Percentiles rank a stretch among this genome's conserved stretches.
phyloP scores from a whole-genome alignment of 2,888 invertebrate species.

The Parascotia fuliginaria region DNA sequence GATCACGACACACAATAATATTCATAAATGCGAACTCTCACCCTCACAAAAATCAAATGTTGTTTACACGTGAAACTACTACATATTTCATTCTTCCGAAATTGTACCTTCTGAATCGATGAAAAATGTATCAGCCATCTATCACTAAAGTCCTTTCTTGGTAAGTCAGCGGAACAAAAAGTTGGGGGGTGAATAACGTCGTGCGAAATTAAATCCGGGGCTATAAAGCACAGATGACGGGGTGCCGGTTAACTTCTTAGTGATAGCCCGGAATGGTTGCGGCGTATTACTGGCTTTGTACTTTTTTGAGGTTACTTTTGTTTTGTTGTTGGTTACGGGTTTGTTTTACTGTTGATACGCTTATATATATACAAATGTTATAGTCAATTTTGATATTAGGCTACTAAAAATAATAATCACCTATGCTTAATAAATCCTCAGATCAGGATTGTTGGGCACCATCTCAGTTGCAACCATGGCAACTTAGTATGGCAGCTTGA shows the following conservation, averaged over 20 bases:
- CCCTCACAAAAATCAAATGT: background rate
- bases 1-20: no score
- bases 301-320: background rate
- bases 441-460: no score
- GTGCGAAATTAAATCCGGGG: conserved; percentile 78
- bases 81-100: conserved; percentile 31
- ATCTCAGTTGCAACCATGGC: no score
- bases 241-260: conserved; percentile 55
- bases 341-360: no score
- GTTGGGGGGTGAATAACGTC: conserved; percentile 80
- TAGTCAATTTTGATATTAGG: no score
- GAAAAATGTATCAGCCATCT: conserved; percentile 80
- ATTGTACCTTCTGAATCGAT: conserved; percentile 48
- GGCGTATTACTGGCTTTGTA: conserved; percentile 1
- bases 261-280: conserved; percentile 5
- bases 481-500: no score
- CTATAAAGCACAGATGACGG: conserved; percentile 82
- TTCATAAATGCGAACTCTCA: no score
- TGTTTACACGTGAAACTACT: conserved; percentile 20
- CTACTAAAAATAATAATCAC: no score
- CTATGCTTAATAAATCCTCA: no score
- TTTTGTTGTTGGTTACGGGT: background rate
- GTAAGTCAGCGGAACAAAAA: conserved; percentile 70
- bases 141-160: conserved; percentile 74
- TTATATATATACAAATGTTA: no score